phyloP scores from a whole-genome alignment of 2,797 vertebrate genomes.

The Danionella dracula region DNA sequence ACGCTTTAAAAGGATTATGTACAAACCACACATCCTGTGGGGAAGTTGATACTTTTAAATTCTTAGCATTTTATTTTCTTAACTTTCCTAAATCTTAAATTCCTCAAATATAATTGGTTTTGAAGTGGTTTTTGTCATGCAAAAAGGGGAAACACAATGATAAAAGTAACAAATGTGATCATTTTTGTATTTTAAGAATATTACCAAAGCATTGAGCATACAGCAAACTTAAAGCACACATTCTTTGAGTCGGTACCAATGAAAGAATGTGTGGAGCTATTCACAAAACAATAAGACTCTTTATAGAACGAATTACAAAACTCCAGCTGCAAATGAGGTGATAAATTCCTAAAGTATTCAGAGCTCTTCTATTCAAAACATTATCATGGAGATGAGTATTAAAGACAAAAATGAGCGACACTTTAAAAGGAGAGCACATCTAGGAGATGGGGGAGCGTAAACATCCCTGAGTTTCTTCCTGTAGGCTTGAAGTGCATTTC shows the following conservation, averaged over 20 bases:
- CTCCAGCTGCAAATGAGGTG: constrained; percentile 10
- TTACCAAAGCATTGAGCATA: constrained; percentile 8
- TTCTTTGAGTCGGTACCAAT: neutral
- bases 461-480: constrained; percentile 71
- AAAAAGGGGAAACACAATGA: neutral
- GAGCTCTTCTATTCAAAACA: neutral
- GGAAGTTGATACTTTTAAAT: constrained; percentile 8
- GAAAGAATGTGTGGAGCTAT: neutral
- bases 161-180: neutral
- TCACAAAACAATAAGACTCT: neutral
- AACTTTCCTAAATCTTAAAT: neutral
- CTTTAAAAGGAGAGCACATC: constrained; percentile 48
- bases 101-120: neutral
- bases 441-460: constrained; percentile 49
- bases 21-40: constrained; percentile 26
- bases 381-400: constrained; percentile 31
- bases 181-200: constrained; percentile 8
- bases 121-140: neutral
- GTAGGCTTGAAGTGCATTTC: constrained; percentile 67
- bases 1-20: constrained; percentile 38
- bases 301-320: neutral
- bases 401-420: constrained; percentile 36
- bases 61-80: constrained; percentile 9
- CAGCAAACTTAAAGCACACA: neutral
- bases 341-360: neutral